Base-by-base conservation (phyloP, 35 echinoderm and acorn worm genomes). In the Apostichopus japonicus region DNA sequence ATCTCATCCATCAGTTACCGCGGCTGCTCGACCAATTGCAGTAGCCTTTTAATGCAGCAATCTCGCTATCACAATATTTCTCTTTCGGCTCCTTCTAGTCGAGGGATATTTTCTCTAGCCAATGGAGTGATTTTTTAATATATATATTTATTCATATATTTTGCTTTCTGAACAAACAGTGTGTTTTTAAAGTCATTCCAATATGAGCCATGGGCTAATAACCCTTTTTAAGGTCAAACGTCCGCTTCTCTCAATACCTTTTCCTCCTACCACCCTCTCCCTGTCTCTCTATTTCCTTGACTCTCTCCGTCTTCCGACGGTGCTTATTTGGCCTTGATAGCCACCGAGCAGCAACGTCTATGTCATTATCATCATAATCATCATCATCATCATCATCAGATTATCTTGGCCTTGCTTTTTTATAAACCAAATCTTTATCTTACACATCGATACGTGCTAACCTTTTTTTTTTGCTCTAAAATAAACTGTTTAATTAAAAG, bases 401-500 rank as follows among this genome's bases (percentile, higher is more conserved):
- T 67, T 67, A 67, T 67, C 0, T 44, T 44, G 33, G 33, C 33
- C 33, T 44, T 67, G 19, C 63, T 19, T 67, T 67, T 67, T 44
- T 67, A 15, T 67, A 11, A 67, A 67, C 6, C 14, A 67, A 19
- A 67, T 67, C 63, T 67, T 67, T 67, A 19, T 11, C 63, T 67
- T 17, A 67, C 63, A 67, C 11, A 4, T 14, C 25, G 52, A 24
- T 53, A n/a, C 24, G 0, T 44, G 11, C 52, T 6, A 13, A 80
- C 13, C 23, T 44, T 33, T 53, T 80, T 13, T 80, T 44, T 54
- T 25, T 22, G 78, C 2, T 55, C 79, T 83, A 83, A 83, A 83
- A 52, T 83, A 83, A 83, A 83, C 79, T 83, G 79, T 83, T 54
- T 83, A 83, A 83, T 83, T 83, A 83, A 83, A 83, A 83, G 54